These are phyloP conservation scores for Cottus gobio DNA, from an alignment of 2,113 vertebrate species.

Conservation along the genomic window DNA sequence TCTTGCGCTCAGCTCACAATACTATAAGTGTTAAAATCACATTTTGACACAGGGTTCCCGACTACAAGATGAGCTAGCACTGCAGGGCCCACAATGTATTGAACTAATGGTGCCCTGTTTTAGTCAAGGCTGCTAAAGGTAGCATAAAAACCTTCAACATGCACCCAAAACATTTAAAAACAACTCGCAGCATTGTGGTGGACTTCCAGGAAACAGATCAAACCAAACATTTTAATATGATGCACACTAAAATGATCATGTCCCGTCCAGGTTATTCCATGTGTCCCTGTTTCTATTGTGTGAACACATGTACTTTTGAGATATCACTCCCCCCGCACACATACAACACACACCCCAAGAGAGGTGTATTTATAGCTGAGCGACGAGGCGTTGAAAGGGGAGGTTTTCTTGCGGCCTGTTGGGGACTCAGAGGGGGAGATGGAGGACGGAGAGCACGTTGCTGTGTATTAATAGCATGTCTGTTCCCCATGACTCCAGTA, in stretches of 20 bases:
- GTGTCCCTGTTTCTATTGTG: constrained; percentile 38
- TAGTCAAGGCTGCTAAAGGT: background rate
- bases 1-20: background rate
- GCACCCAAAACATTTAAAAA: background rate
- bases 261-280: constrained; percentile 34
- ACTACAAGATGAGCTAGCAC: background rate
- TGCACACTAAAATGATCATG: background rate
- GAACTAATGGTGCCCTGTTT: background rate
- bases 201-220: background rate
- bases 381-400: constrained; percentile 81
- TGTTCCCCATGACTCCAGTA: constrained; percentile 65
- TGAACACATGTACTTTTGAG: constrained; percentile 57
- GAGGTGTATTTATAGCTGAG: constrained; percentile 80
- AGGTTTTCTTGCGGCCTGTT: constrained; percentile 78
- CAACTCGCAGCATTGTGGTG: background rate
- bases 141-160: background rate
- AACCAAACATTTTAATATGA: background rate
- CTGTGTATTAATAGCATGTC: constrained; percentile 79
- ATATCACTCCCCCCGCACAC: constrained; percentile 40
- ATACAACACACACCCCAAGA: constrained; percentile 49
- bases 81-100: background rate
- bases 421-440: constrained; percentile 61
- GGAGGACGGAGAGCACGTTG: constrained; percentile 57
- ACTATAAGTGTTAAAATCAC: background rate
- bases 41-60: background rate